Base-by-base conservation (phyloP, 1,140 invertebrate species). In the Apocrypta bakeri region DNA sequence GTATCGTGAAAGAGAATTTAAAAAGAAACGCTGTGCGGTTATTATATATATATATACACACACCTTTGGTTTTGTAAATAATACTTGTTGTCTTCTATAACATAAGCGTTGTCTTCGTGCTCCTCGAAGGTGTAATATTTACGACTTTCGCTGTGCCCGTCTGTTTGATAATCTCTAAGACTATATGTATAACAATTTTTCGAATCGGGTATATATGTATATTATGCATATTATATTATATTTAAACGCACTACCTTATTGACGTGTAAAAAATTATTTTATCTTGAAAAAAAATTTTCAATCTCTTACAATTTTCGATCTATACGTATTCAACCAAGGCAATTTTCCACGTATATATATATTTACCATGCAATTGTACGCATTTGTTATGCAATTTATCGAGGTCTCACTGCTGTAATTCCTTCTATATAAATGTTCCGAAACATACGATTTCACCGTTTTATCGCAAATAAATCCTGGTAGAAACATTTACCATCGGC, bases 91-190 rank as follows among this genome's bases (percentile, higher is more conserved):
- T 76, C 27, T 76, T 66, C 24, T 56, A 56, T 56, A 2, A n/a
- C 9, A 37, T 37, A 56, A 40, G n/a, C 71, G 37, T 73, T 73
- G 33, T 73, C 29, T 42, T 56, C 29, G n/a, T 42, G 71, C 71
- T 73, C 71, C 24, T 73, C 71, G 37, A 73, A 73, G 21, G 33
- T 73, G 71, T 73, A 73, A 73, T 42, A 73, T 73, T 73, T 42
- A 42, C 37, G 71, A 73, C 71, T 73, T 40, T 73, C 71, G 71
- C 71, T 73, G 71, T 73, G 71, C 71, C 42, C 71, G 37, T 73
- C 71, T 73, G 71, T 73, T 37, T 73, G 33, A 73, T 73, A 73
- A n/a, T 33, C 68, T 71, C 17, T 73, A 69, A 69, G 68, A 69
- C 68, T 69, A 69, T n/a, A n/a, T 69, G 48, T 56, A 56, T 56